Conservation (phyloP, 2,888 invertebrate genomes). For the Drosophila pegasa region DNA sequence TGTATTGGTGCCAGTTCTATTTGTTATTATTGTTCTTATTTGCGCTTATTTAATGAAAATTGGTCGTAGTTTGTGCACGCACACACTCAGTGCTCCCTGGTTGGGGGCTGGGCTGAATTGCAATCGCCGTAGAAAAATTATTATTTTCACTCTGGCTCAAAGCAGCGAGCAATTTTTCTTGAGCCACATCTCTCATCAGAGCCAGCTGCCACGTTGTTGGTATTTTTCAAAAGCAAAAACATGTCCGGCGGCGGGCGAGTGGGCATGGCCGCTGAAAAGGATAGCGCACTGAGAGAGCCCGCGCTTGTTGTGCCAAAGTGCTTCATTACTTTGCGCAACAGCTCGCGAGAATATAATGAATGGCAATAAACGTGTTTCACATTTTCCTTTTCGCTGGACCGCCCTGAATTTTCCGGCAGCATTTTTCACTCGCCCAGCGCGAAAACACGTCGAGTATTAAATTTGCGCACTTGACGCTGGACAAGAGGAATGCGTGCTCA, state of each 20-base stretch:
- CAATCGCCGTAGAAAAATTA: conserved; percentile 64
- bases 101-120: conserved; percentile 41
- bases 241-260: conserved; percentile 24
- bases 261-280: conserved; percentile 48
- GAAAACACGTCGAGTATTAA: conserved; percentile 52
- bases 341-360: conserved; percentile 81
- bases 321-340: conserved; percentile 81
- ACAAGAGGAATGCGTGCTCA: neutral
- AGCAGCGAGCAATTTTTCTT: conserved; percentile 71
- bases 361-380: conserved; percentile 81
- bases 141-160: conserved; percentile 65
- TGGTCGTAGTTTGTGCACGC: conserved; percentile 67
- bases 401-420: conserved; percentile 25
- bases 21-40: conserved; percentile 27
- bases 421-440: conserved; percentile 54
- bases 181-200: conserved; percentile 51
- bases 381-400: conserved; percentile 59
- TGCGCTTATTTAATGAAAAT: conserved; percentile 72
- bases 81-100: conserved; percentile 4
- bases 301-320: conserved; percentile 54
- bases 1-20: conserved; percentile 57
- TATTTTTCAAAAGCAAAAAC: conserved; percentile 48
- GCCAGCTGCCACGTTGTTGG: conserved; percentile 34
- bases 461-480: conserved; percentile 31
- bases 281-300: conserved; percentile 26